phyloP scores from a whole-genome alignment of 2,888 invertebrate species.

The Baccha elongata region DNA sequence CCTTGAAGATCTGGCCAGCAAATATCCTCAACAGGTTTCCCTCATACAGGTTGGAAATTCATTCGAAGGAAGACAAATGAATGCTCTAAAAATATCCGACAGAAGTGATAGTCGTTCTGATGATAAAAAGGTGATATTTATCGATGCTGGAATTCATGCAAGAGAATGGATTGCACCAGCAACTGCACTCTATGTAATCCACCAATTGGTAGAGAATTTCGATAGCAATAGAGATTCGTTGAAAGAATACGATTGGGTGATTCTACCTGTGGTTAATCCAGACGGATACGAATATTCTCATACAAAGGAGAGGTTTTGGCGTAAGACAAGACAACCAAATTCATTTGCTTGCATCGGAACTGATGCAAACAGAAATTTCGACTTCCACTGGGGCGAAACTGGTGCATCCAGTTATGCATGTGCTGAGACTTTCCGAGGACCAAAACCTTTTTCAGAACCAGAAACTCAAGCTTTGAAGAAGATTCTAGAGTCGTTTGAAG shows the following conservation, averaged over 20 bases:
- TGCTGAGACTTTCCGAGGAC: slow-evolving; percentile 84
- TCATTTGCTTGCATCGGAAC: slow-evolving; percentile 81
- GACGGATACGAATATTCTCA: slow-evolving; percentile 87
- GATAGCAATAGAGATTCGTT: slow-evolving; percentile 82
- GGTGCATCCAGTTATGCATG: slow-evolving; percentile 82
- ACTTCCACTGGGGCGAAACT: slow-evolving; percentile 84
- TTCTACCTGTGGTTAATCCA: slow-evolving; percentile 87
- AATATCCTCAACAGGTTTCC: slow-evolving; percentile 83
- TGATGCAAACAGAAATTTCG: slow-evolving; percentile 87
- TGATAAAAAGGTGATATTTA: slow-evolving; percentile 82
- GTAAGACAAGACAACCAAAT: slow-evolving; percentile 83
- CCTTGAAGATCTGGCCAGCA: slow-evolving; percentile 81
- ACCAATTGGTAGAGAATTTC: slow-evolving; percentile 83
- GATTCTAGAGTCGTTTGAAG: slow-evolving; percentile 33
- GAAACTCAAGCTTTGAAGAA: slow-evolving; percentile 85
- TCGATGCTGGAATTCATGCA: slow-evolving; percentile 85
- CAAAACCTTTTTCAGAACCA: slow-evolving; percentile 85
- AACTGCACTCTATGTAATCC: slow-evolving; percentile 84
- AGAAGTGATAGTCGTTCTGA: slow-evolving; percentile 80
- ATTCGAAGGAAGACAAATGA: slow-evolving; percentile 84
- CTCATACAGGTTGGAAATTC: slow-evolving; percentile 84
- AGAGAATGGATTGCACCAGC: slow-evolving; percentile 87
- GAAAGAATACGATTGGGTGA: slow-evolving; percentile 85
- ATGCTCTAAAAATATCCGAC: slow-evolving; percentile 85
- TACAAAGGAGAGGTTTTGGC: slow-evolving; percentile 82